Conservation (phyloP, 1,140 invertebrate genomes). For the Lanistes nyassanus region DNA sequence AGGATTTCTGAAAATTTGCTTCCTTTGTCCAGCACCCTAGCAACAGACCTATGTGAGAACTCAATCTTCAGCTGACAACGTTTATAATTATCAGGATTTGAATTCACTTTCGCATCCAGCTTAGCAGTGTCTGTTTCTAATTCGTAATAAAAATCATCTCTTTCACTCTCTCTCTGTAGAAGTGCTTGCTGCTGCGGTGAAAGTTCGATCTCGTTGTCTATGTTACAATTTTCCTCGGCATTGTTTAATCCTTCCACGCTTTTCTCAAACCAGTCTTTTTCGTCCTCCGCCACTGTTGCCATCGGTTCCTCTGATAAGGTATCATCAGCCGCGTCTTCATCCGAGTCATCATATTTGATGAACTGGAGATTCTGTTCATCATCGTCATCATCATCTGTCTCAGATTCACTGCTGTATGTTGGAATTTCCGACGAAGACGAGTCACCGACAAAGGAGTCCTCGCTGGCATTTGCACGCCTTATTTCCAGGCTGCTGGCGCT, state of each 20-base stretch:
- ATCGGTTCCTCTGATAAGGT: background rate
- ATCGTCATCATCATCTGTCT: background rate
- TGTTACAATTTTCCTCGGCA: conserved; percentile 1
- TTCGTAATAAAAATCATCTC: background rate
- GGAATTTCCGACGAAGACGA: background rate
- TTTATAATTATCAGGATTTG: conserved; percentile 39
- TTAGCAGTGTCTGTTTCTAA: background rate
- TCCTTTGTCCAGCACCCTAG: conserved; percentile 26
- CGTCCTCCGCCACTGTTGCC: background rate
- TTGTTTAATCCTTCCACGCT: conserved; percentile 22
- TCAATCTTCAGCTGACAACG: conserved; percentile 43
- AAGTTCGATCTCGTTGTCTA: background rate
- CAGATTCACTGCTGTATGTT: conserved; percentile 2
- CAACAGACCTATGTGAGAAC: conserved; percentile 35
- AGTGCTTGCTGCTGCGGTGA: background rate
- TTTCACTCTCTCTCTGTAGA: background rate
- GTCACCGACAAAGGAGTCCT: background rate
- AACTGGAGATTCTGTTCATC: background rate
- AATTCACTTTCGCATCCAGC: background rate
- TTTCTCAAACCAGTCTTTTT: conserved; percentile 15
- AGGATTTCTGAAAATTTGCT: conserved; percentile 34
- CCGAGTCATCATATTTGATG: background rate
- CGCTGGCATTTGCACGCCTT: background rate
- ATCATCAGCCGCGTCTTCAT: background rate
- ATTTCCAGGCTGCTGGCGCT: no score